Percentiles rank a stretch among this genome's conserved stretches.
These are phyloP conservation scores for Merops nubicus DNA, from an alignment of 2,113 vertebrate species.

Conservation along the genomic window DNA sequence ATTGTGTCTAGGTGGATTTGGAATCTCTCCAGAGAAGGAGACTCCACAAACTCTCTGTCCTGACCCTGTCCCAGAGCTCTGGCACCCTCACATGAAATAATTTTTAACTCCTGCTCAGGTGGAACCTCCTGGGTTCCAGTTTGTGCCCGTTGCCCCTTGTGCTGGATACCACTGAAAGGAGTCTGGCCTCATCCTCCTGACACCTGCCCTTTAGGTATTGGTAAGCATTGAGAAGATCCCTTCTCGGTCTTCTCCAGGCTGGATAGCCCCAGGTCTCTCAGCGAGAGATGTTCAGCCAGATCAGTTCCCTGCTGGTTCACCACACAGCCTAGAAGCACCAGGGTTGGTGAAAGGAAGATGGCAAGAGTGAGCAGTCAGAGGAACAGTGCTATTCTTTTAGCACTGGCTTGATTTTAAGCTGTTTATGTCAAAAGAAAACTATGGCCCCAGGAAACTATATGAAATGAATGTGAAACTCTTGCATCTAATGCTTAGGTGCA, in stretches of 20 bases:
- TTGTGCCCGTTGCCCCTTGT: background rate
- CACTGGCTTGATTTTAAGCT: background rate
- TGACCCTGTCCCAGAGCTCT: background rate
- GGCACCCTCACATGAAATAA: background rate
- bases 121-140: background rate
- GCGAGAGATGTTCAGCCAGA: background rate
- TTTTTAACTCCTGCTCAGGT: background rate
- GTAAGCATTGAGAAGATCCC: background rate
- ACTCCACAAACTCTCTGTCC: background rate
- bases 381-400: background rate
- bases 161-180: background rate
- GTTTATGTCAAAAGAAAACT: background rate
- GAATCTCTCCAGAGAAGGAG: background rate
- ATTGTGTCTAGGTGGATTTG: background rate
- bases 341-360: background rate
- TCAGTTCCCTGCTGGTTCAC: background rate
- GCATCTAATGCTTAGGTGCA: background rate
- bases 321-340: background rate
- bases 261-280: background rate
- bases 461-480: background rate
- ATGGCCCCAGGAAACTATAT: background rate
- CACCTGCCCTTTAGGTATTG: background rate
- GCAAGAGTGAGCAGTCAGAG: background rate
- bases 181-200: background rate
- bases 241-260: background rate